Percentiles rank a stretch among this genome's conserved stretches.
Evolutionary conservation across 2,113 vertebrate species (phyloP).

Genomic region (Cyprinodon brontotheroides): DNA sequence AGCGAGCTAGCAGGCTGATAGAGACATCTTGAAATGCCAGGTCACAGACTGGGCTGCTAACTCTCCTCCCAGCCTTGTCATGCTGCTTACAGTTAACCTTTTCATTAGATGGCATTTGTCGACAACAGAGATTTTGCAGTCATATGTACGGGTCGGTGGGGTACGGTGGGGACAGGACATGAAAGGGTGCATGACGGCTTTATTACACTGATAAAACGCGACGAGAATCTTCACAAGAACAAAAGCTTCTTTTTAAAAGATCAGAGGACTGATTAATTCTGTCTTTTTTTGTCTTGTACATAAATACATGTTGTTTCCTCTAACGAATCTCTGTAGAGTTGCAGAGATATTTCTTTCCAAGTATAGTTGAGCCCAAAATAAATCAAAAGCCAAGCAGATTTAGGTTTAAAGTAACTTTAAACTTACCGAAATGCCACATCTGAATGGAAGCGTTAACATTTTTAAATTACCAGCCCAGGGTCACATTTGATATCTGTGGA

Average conservation of each 20-base stretch:
- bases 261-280: neutral
- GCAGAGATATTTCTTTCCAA: neutral
- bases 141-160: slow-evolving; percentile 5
- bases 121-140: slow-evolving; percentile 37
- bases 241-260: neutral
- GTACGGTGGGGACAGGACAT: neutral
- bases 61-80: slow-evolving; percentile 61
- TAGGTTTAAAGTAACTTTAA: too few relatives aligned
- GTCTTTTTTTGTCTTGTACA: neutral
- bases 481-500: too few relatives aligned
- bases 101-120: slow-evolving; percentile 67
- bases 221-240: neutral
- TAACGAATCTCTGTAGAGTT: neutral
- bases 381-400: too few relatives aligned
- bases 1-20: slow-evolving; percentile 59
- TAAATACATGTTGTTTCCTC: neutral
- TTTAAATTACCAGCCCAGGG: too few relatives aligned
- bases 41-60: slow-evolving; percentile 55
- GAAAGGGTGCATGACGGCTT: slow-evolving; percentile 3
- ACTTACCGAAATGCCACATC: too few relatives aligned
- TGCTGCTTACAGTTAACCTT: slow-evolving; percentile 72
- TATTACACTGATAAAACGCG: neutral
- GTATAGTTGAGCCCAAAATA: too few relatives aligned
- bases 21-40: slow-evolving; percentile 75
- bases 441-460: too few relatives aligned